Evolutionary conservation across 1,140 invertebrate species (phyloP), one percentile per base, ranked within the genome.

Genomic region (Psilanteris sp.): DNA sequence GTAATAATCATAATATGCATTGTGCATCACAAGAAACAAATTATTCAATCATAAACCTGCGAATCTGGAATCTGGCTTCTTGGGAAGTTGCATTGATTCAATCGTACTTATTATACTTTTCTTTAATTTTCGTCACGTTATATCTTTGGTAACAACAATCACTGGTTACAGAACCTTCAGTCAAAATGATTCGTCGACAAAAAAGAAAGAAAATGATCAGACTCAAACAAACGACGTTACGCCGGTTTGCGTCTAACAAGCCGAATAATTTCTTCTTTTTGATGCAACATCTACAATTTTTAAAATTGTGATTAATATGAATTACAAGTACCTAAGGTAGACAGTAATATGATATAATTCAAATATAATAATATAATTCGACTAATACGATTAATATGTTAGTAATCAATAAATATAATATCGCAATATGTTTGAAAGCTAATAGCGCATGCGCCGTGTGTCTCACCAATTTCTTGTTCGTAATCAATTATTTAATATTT

Each of bases 391-490:
- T 83, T 83, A 85, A 83, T 84, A 83, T 80, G 77, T 81, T n/a
- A 66, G 77, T 82, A 79, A 80, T 78, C 78, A 83, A 84, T 83
- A 82, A 84, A 85, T 82, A 79, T 81, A 85, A 84, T 81, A 84
- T 83, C 77, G 79, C 81, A 78, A 66, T 73, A 81, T 77, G 82
- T 81, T 83, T 66, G 79, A 81, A 74, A 85, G 74, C 77, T 78
- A 67, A 48, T 41, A 73, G 78, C 64, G 59, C 61, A 9, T 43
- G 41, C 44, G 52, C 46, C 27, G 27, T 44, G 20, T 41, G 8
- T 39, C 22, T 9, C n/a, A n/a, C 24, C 9, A 24, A 31, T 10
- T 26, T 41, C n/a, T n/a, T n/a, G n/a, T n/a, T 50, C 3, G 5
- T 29, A 34, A 7, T 13, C 20, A n/a, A 20, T 48, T 36, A 14